Percentiles rank a stretch among this genome's conserved stretches.
phyloP scores from a whole-genome alignment of 2,113 vertebrate species.

The Datnioides undecimradiatus region DNA sequence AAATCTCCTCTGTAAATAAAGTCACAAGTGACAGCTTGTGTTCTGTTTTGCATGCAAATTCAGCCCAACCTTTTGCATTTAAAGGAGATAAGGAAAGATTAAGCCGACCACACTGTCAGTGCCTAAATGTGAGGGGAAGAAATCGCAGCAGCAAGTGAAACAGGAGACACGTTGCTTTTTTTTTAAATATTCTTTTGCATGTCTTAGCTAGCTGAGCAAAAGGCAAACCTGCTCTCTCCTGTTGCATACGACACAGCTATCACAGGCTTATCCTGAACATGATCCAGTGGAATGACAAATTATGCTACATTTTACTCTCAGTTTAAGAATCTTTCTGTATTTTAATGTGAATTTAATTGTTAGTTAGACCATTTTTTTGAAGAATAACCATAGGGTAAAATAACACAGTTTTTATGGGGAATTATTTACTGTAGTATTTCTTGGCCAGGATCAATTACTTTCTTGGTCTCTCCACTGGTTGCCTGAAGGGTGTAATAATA shows the following conservation, averaged over 20 bases:
- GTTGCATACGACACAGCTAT: constrained; percentile 34
- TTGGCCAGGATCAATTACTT: not conserved
- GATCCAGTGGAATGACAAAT: constrained; percentile 22
- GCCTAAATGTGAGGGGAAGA: constrained; percentile 46
- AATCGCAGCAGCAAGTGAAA: constrained; percentile 34
- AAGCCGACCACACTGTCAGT: constrained; percentile 60
- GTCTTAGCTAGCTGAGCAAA: constrained; percentile 44
- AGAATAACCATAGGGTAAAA: not conserved
- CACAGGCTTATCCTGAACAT: not conserved
- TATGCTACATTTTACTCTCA: not conserved
- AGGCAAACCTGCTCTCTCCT: constrained; percentile 9
- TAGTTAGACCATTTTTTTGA: not conserved
- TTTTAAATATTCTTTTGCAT: constrained; percentile 33
- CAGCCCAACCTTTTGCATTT: constrained; percentile 62
- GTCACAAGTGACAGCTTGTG: constrained; percentile 65
- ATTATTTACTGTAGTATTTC: not conserved
- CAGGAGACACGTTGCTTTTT: constrained; percentile 10
- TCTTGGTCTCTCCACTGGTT: not conserved
- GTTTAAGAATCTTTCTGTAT: not conserved
- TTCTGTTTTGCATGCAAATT: constrained; percentile 68
- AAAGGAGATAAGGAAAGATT: constrained; percentile 61
- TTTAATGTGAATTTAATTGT: not conserved
- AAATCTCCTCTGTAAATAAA: constrained; percentile 65
- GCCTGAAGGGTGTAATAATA: not conserved
- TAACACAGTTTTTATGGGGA: not conserved